Evolutionary conservation across 2,797 vertebrate species (phyloP).

Genomic region (Hafferia zeledoni): DNA sequence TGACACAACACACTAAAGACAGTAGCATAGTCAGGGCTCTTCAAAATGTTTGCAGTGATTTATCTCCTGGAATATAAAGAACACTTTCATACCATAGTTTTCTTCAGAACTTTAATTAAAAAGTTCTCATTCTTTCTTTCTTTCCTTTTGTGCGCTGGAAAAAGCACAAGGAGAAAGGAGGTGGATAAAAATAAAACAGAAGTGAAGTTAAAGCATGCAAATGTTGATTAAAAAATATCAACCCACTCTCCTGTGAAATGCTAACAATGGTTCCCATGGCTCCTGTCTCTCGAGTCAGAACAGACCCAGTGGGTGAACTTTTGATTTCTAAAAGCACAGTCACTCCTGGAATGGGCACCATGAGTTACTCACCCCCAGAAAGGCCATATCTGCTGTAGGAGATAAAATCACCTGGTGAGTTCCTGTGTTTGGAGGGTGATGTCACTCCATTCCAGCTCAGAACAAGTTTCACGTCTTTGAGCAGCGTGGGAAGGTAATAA

Average conservation of each 20-base stretch:
- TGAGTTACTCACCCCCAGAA: neutral
- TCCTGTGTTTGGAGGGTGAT: neutral
- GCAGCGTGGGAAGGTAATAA: neutral
- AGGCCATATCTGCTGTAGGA: neutral
- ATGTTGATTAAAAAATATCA: conserved; percentile 65
- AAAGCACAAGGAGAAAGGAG: neutral
- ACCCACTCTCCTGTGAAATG: conserved; percentile 18
- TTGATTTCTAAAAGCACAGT: conserved; percentile 34
- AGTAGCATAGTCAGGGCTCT: neutral
- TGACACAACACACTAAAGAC: rapidly evolving
- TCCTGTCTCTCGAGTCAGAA: conserved; percentile 25
- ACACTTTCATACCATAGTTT: neutral
- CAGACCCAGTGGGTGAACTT: conserved; percentile 44
- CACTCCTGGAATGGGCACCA: neutral
- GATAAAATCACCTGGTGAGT: neutral
- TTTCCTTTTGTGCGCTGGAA: conserved; percentile 3
- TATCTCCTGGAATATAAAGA: conserved; percentile 6
- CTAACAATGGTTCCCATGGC: conserved; percentile 64
- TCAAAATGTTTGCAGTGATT: conserved; percentile 4
- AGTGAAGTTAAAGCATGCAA: conserved; percentile 21
- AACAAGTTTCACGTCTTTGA: neutral
- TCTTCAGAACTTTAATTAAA: conserved; percentile 47
- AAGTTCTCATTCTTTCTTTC: conserved; percentile 14
- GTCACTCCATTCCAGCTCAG: neutral
- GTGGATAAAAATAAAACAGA: conserved; percentile 57